phyloP scores from a whole-genome alignment of 2,797 vertebrate genomes.

The Podarcis siculus region DNA sequence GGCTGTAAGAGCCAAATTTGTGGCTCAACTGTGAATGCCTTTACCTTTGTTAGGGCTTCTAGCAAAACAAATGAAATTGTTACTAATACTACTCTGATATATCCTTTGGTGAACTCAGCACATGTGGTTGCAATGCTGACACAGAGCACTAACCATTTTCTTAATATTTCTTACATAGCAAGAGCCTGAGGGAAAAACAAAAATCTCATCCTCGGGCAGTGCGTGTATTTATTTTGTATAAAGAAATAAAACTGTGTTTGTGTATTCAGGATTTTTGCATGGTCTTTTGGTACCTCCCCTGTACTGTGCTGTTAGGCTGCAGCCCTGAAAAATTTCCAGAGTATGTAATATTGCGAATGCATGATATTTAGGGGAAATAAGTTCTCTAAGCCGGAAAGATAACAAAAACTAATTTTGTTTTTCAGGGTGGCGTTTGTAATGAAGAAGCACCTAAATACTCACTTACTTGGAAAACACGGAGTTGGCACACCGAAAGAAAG shows the following conservation, averaged over 20 bases:
- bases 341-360: neutral
- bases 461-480: constrained; percentile 95
- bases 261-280: neutral
- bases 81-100: too few relatives aligned
- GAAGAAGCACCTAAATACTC: constrained; percentile 98
- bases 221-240: neutral
- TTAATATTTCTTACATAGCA: neutral
- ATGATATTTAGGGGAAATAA: neutral
- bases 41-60: too few relatives aligned
- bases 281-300: neutral
- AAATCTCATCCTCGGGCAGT: neutral
- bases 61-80: too few relatives aligned
- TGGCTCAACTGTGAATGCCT: too few relatives aligned
- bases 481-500: constrained; percentile 97
- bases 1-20: too few relatives aligned
- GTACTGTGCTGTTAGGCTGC: neutral
- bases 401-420: constrained; percentile 55
- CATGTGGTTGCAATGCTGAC: neutral
- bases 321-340: neutral
- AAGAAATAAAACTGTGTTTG: neutral
- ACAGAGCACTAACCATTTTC: neutral
- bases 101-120: neutral
- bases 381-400: neutral
- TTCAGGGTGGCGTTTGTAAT: constrained; percentile 97
- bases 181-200: neutral